Evolutionary conservation across 2,113 vertebrate genomes (phyloP).

Genomic region (Hiodon alosoides): DNA sequence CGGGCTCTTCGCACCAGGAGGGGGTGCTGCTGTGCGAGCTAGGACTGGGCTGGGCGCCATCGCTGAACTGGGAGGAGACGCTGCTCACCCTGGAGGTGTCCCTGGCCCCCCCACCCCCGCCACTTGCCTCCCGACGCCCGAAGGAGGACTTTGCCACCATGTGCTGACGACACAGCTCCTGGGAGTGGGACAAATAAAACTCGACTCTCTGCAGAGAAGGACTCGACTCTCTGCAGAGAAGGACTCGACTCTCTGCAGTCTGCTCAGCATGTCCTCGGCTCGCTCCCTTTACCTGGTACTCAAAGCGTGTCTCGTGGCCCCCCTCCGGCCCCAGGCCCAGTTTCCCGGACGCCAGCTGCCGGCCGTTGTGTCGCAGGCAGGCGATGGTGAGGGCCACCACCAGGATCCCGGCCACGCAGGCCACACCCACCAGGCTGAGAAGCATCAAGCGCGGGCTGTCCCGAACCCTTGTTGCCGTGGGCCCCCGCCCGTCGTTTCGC

Average conservation of each 20-base stretch:
- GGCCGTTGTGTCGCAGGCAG: constrained; percentile 78
- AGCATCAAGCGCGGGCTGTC: constrained; percentile 74
- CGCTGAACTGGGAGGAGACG: constrained; percentile 94
- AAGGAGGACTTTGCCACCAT: constrained; percentile 90
- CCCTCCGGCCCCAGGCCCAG: constrained; percentile 85
- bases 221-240: not conserved
- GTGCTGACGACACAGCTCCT: constrained; percentile 96
- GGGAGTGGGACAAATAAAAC: not conserved
- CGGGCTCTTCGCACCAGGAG: constrained; percentile 95
- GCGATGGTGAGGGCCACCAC: constrained; percentile 69
- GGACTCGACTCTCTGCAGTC: not conserved
- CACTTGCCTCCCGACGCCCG: constrained; percentile 62
- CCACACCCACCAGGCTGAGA: constrained; percentile 82
- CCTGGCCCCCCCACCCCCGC: constrained; percentile 60
- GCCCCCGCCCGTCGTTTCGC: constrained; percentile 68
- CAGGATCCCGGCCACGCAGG: constrained; percentile 74
- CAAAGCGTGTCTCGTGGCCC: constrained; percentile 85
- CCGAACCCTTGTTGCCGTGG: constrained; percentile 60
- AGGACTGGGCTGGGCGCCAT: constrained; percentile 87
- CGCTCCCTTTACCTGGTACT: constrained; percentile 79
- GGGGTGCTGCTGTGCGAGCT: constrained; percentile 96
- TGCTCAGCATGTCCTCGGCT: not conserved
- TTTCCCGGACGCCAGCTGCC: constrained; percentile 79
- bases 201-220: not conserved
- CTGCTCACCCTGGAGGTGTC: constrained; percentile 93